These are phyloP conservation scores for Champsocephalus gunnari DNA, from an alignment of 2,797 vertebrate species.

Conservation along the genomic window DNA sequence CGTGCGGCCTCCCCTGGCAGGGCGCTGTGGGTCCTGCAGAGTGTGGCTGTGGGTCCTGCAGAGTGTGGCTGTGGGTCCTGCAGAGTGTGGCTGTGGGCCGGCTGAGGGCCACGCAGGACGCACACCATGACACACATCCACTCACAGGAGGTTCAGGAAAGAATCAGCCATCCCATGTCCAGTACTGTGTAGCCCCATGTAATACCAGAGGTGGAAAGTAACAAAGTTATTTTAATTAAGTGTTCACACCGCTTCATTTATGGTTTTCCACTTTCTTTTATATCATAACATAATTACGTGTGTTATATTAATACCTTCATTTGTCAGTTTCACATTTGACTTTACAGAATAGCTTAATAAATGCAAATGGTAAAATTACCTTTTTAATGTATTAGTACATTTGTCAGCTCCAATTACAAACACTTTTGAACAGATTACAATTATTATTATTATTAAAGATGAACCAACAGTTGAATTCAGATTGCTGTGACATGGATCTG, in stretches of 20 bases:
- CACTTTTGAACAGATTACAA: no score
- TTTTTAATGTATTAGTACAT: background rate
- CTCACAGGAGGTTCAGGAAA: background rate
- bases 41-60: constrained; percentile 9
- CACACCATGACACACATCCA: background rate
- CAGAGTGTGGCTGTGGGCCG: background rate
- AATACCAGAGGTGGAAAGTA: constrained; percentile 45
- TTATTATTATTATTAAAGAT: background rate
- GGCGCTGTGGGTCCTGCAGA: background rate
- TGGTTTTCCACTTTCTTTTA: background rate
- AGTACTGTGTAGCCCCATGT: background rate
- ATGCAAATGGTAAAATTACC: background rate
- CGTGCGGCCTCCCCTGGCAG: background rate
- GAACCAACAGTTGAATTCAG: background rate
- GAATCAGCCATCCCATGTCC: background rate
- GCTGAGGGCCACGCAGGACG: constrained; percentile 9
- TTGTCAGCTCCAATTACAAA: no score
- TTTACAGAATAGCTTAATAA: background rate
- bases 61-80: no score
- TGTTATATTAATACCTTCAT: background rate
- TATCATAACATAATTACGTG: background rate
- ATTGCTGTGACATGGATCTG: background rate
- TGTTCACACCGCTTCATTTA: no score
- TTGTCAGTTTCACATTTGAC: background rate
- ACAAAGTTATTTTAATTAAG: background rate